These are phyloP conservation scores for Pocota personata DNA, from an alignment of 2,888 invertebrate species.

Conservation along the genomic window DNA sequence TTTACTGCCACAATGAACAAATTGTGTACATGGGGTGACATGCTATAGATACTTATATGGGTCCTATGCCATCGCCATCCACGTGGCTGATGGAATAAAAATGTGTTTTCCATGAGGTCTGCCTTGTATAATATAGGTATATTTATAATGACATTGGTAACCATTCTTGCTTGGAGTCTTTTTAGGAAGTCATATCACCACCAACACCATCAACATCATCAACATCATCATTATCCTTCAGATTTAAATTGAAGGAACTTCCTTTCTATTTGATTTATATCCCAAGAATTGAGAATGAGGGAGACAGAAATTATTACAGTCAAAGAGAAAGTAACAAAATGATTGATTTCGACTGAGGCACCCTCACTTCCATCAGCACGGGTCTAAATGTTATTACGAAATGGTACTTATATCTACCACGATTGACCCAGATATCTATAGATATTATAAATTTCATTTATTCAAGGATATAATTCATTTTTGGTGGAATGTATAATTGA, in stretches of 20 bases:
- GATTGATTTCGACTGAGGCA: slow-evolving; percentile 19
- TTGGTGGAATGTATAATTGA: background rate
- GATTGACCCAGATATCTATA: slow-evolving; percentile 23
- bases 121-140: background rate
- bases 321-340: slow-evolving; percentile 11
- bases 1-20: slow-evolving; percentile 45
- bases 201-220: background rate
- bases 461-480: slow-evolving; percentile 13
- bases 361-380: slow-evolving; percentile 2
- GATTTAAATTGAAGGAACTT: slow-evolving; percentile 32
- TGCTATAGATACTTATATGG: slow-evolving; percentile 1
- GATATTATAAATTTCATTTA: background rate
- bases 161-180: slow-evolving; percentile 3
- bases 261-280: slow-evolving; percentile 12
- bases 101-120: slow-evolving; percentile 8
- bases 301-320: slow-evolving; percentile 3
- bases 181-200: background rate
- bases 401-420: slow-evolving; percentile 27
- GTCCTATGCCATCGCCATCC: background rate
- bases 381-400: slow-evolving; percentile 30
- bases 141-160: slow-evolving; percentile 31
- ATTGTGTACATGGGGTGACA: slow-evolving; percentile 32
- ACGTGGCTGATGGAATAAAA: background rate
- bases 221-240: slow-evolving; percentile 28
- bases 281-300: background rate